Conservation (phyloP, 2,888 invertebrate species). For the Rhingia campestris region DNA sequence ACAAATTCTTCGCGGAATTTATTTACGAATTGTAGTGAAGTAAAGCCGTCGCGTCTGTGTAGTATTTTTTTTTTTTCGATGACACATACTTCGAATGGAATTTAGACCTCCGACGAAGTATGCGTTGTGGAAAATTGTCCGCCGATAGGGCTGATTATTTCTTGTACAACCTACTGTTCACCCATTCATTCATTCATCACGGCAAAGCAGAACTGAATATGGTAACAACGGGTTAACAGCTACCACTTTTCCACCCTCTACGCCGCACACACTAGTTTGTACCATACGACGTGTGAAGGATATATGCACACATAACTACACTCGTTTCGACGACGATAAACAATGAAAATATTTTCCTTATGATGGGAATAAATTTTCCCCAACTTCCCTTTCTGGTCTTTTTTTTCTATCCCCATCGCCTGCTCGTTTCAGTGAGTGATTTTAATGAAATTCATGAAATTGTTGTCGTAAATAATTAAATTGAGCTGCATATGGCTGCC, state of each 20-base stretch:
- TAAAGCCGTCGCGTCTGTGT: too few species aligned
- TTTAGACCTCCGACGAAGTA: too few species aligned
- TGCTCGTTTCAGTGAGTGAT: slow-evolving; percentile 75
- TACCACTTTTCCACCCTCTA: slow-evolving; percentile 64
- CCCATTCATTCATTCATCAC: slow-evolving; percentile 50
- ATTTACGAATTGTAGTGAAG: too few species aligned
- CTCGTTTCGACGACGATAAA: slow-evolving; percentile 62
- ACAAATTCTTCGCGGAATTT: too few species aligned
- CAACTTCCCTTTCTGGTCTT: slow-evolving; percentile 37
- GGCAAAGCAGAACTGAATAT: slow-evolving; percentile 48
- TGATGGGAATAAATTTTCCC: slow-evolving; percentile 70
- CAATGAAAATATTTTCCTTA: slow-evolving; percentile 74
- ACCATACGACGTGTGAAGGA: slow-evolving; percentile 57
- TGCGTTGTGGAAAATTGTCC: too few species aligned
- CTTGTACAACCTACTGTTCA: slow-evolving; percentile 36
- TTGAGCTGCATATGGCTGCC: slow-evolving; percentile 74
- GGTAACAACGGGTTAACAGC: slow-evolving; percentile 69
- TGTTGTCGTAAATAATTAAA: slow-evolving; percentile 80
- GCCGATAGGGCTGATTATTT: too few species aligned
- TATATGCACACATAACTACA: slow-evolving; percentile 44
- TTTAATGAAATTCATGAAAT: slow-evolving; percentile 80
- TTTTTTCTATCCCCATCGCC: background rate
- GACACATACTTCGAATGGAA: too few species aligned
- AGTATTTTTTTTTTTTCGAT: too few species aligned
- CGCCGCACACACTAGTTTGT: background rate